Evolutionary conservation across 2,797 vertebrate species (phyloP), one percentile per base, ranked within the genome.

Genomic region (Pipistrellus kuhlii): DNA sequence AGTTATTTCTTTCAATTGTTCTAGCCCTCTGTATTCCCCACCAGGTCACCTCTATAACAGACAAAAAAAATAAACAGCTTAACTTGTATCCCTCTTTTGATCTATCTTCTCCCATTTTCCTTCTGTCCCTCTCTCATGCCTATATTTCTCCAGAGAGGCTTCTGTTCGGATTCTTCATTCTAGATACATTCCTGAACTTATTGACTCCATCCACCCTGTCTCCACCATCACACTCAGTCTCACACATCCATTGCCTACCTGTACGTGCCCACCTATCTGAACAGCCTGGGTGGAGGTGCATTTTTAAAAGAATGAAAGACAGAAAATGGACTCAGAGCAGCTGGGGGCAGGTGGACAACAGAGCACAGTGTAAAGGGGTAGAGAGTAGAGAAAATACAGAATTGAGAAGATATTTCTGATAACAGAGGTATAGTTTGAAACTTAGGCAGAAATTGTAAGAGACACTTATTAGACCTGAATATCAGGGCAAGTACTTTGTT

Each of bases 321-420:
- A 23, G 7, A 87, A 76, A 76, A 77, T 7, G 2, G 0, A 18
- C 8, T 38, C 14, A 44, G 32, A 46, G 51, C 7, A 80, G 14
- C 44, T 14, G 46, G 4, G 2, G 8, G 0, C 13, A 4, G 12
- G 18, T 8, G 2, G 4, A 8, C 30, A 62, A 10, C 27, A 20
- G 23, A 57, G 1, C 3, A 23, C 1, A 18, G 5, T 12, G 21
- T 41, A 44, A 80, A n/a, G 13, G 10, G 13, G 6, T 21, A 85
- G 27, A 32, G 0, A 41, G 48, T 38, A 69, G n/a, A 38, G 21
- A 46, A 91, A 91, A 81, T 5, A 1, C 13, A 2, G 1, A 30
- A 78, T 82, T 85, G 38, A 71, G 20, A 18, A 68, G 57, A 11
- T 17, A 18, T 68, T 85, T 69, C 23, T 78, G 20, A 69, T 62